A percentile compares a stretch with the other conserved stretches of the same genome.
Evolutionary conservation across 2,797 vertebrate species (phyloP).

Genomic region (Sternarchorhynchus goeldii): DNA sequence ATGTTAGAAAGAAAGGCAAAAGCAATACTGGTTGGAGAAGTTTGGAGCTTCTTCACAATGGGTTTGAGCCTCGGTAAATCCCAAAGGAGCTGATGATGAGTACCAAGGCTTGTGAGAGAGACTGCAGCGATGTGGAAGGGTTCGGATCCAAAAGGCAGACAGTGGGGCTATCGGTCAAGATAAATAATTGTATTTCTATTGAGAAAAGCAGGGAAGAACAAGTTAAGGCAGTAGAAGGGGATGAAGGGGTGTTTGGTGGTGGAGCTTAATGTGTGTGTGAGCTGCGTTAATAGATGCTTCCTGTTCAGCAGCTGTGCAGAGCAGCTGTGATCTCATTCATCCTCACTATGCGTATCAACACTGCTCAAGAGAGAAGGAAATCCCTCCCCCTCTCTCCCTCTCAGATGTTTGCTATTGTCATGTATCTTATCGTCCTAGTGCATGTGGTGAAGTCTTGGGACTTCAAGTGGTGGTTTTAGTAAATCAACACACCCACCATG

Average conservation of each 20-base stretch:
- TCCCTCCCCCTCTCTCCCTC: constrained; percentile 36
- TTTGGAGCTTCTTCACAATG: too few species aligned
- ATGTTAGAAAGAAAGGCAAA: too few species aligned
- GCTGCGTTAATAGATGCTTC: constrained; percentile 3
- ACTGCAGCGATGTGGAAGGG: too few species aligned
- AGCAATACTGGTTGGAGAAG: too few species aligned
- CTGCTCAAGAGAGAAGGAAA: not conserved
- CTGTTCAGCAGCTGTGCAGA: constrained; percentile 12
- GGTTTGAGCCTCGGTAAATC: too few species aligned
- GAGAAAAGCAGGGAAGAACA: not conserved
- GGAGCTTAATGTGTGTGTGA: constrained; percentile 11
- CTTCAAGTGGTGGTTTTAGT: constrained; percentile 28
- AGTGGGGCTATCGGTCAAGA: too few species aligned
- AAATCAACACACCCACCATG: not conserved
- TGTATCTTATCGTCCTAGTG: not conserved
- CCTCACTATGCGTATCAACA: constrained; percentile 47
- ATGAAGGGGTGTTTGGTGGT: not conserved
- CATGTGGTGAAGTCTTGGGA: not conserved
- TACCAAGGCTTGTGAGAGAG: too few species aligned
- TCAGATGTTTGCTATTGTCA: constrained; percentile 4
- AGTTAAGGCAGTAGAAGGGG: too few species aligned
- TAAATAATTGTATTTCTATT: too few species aligned
- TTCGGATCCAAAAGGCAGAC: too few species aligned
- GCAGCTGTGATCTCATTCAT: constrained; percentile 46
- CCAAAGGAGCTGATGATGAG: too few species aligned